Percentiles rank a stretch among this genome's conserved stretches.
phyloP scores from a whole-genome alignment of 1,140 invertebrate genomes.

The Zophobas morio region DNA sequence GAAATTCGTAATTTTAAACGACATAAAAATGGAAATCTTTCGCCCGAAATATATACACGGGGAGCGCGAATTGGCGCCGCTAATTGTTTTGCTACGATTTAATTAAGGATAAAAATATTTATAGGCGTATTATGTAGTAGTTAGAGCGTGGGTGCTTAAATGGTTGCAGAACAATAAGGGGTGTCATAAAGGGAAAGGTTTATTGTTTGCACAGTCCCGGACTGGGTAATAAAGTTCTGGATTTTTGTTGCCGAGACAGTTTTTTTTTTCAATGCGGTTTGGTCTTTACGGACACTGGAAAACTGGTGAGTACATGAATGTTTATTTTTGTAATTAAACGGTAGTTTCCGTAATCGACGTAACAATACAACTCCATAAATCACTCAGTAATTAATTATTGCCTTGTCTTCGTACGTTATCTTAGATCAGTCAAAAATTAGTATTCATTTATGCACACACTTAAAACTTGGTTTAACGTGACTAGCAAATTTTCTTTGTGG shows the following conservation, averaged over 20 bases:
- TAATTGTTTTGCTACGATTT: not conserved
- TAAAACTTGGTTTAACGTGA: no score
- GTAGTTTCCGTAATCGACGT: no score
- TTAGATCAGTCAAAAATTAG: not conserved
- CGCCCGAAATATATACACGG: not conserved
- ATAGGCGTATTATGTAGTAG: not conserved
- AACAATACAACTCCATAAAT: no score
- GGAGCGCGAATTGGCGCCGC: conserved; percentile 2
- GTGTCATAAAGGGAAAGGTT: not conserved
- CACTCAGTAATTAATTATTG: conserved; percentile 1
- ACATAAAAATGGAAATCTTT: not conserved
- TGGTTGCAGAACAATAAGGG: conserved; percentile 20
- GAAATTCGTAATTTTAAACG: no score
- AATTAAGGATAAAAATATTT: not conserved
- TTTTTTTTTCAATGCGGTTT: not conserved
- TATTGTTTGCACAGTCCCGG: not conserved
- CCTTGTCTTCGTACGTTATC: not conserved
- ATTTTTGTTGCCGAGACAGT: not conserved
- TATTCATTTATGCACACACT: not conserved
- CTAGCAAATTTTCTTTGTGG: no score
- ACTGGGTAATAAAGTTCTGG: not conserved
- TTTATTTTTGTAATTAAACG: no score
- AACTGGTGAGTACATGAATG: no score
- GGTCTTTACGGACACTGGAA: no score
- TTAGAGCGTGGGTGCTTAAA: not conserved